These are phyloP conservation scores for Pardalotus punctatus DNA, from an alignment of 2,113 vertebrate genomes.

Conservation along the genomic window DNA sequence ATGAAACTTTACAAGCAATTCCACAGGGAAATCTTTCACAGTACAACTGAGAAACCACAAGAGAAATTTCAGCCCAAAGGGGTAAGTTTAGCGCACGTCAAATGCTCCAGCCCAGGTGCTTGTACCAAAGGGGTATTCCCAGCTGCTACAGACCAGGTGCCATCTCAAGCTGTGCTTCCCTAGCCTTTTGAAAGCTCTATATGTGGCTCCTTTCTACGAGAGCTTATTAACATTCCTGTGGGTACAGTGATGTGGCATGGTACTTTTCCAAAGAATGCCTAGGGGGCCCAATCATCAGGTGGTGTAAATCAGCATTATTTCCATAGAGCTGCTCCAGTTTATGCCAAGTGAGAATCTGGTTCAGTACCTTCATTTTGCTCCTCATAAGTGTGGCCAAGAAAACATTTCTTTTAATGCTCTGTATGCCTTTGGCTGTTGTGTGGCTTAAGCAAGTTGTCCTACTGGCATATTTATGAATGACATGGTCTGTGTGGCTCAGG, in stretches of 20 bases:
- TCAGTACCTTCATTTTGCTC: neutral
- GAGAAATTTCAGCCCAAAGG: constrained; percentile 54
- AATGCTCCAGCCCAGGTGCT: constrained; percentile 29
- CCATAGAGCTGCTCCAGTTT: neutral
- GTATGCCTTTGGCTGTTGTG: constrained; percentile 1
- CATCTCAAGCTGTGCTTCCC: neutral
- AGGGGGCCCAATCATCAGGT: neutral
- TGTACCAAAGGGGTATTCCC: constrained; percentile 10
- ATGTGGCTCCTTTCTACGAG: neutral
- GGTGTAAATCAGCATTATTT: constrained; percentile 18
- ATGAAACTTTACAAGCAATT: constrained; percentile 41
- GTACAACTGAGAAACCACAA: constrained; percentile 37
- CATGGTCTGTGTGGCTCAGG: constrained; percentile 13
- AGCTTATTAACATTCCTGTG: constrained; percentile 33
- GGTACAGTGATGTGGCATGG: neutral
- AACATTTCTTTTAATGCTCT: neutral
- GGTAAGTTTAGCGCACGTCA: constrained; percentile 37
- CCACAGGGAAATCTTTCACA: constrained; percentile 30
- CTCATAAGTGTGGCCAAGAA: neutral
- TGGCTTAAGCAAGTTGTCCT: constrained; percentile 18
- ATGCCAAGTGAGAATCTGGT: neutral
- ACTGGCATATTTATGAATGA: neutral
- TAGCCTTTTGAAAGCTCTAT: neutral
- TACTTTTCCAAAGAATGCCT: constrained; percentile 26
- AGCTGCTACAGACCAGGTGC: constrained; percentile 35